phyloP scores from a whole-genome alignment of 2,888 invertebrate species.

The Macaria notata region DNA sequence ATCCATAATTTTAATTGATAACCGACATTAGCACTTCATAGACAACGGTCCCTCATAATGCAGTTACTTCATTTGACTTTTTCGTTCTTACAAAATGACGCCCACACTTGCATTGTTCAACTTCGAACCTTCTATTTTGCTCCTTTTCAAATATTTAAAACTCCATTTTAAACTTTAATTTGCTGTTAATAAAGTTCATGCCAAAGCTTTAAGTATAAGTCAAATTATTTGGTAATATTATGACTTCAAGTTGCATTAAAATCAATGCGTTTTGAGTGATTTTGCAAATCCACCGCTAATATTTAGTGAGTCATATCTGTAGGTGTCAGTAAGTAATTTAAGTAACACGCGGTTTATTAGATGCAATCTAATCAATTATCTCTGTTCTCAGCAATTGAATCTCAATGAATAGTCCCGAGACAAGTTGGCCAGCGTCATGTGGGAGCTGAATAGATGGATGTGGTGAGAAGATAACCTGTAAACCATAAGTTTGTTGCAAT shows the following conservation, averaged over 20 bases:
- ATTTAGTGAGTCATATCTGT: conserved; percentile 48
- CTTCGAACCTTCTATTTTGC: conserved; percentile 32
- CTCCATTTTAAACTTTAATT: background rate
- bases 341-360: conserved; percentile 38
- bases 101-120: conserved; percentile 62
- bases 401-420: conserved; percentile 27
- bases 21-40: conserved; percentile 26
- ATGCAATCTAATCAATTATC: conserved; percentile 59
- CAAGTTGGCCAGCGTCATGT: no score
- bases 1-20: background rate
- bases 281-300: conserved; percentile 47
- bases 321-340: conserved; percentile 41
- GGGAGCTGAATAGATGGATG: no score
- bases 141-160: background rate
- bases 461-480: no score
- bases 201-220: background rate
- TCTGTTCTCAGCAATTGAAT: conserved; percentile 51
- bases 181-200: background rate
- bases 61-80: conserved; percentile 51
- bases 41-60: conserved; percentile 43
- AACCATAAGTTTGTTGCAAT: no score
- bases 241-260: conserved; percentile 19
- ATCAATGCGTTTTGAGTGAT: conserved; percentile 43
- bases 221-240: conserved; percentile 3
- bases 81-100: conserved; percentile 59